phyloP scores from a whole-genome alignment of 2,113 vertebrate genomes.

The Xiphophorus maculatus region DNA sequence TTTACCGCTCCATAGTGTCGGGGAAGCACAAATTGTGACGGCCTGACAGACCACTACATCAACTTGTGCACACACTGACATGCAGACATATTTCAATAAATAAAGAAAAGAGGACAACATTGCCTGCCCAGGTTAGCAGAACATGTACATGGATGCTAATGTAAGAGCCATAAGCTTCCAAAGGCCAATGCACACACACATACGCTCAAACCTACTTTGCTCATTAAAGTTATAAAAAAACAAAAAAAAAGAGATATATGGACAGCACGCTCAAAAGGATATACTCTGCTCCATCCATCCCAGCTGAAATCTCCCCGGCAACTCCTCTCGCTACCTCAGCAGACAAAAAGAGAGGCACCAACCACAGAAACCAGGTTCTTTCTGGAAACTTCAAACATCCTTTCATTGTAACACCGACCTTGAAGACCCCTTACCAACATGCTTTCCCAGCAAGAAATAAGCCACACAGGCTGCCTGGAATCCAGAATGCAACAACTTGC shows the following conservation, averaged over 20 bases:
- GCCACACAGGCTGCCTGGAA: conserved; percentile 35
- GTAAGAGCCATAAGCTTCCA: conserved; percentile 56
- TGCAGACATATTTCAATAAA: not conserved
- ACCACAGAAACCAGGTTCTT: conserved; percentile 31
- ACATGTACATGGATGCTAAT: conserved; percentile 24
- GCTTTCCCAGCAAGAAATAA: conserved; percentile 15
- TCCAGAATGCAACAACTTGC: conserved; percentile 60
- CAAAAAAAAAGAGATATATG: conserved; percentile 19
- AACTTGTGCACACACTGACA: conserved; percentile 18
- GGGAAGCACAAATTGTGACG: conserved; percentile 92
- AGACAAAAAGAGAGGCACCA: conserved; percentile 66
- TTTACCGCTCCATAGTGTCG: conserved; percentile 83
- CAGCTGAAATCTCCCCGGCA: conserved; percentile 30
- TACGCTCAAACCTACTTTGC: conserved; percentile 27
- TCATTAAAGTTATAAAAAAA: conserved; percentile 15
- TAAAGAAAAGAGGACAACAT: conserved; percentile 28
- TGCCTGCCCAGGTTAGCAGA: conserved; percentile 70
- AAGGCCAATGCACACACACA: conserved; percentile 32
- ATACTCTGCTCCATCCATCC: conserved; percentile 32
- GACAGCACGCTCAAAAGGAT: conserved; percentile 33
- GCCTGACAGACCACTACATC: conserved; percentile 42
- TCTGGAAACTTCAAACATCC: conserved; percentile 42
- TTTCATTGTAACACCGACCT: conserved; percentile 25
- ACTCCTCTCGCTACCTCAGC: conserved; percentile 77
- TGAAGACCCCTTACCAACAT: conserved; percentile 3